A percentile compares a stretch with the other conserved stretches of the same genome.
These are phyloP conservation scores for Actinia tenebrosa DNA, from an alignment of 64 coral and sea anemone species.

Conservation along the genomic window DNA sequence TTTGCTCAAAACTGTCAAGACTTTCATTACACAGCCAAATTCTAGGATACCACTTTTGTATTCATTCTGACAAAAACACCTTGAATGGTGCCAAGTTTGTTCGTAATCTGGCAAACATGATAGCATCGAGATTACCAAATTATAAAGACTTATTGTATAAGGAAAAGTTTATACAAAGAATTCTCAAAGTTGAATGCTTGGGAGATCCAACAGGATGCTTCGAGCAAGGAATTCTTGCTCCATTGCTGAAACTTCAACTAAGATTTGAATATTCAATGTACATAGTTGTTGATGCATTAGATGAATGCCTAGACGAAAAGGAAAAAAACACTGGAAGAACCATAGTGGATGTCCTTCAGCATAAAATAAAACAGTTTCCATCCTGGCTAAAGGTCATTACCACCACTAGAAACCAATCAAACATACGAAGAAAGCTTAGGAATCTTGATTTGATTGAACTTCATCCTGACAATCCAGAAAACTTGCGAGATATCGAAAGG, in stretches of 20 bases:
- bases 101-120: conserved; percentile 50
- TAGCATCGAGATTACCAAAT: conserved; percentile 23
- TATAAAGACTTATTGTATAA: conserved; percentile 37
- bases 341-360: conserved; percentile 50
- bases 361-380: conserved; percentile 49
- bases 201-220: conserved; percentile 54
- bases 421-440: conserved; percentile 3
- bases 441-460: conserved; percentile 20
- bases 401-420: conserved; percentile 49
- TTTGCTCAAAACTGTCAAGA: conserved; percentile 66
- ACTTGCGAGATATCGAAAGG: conserved; percentile 50
- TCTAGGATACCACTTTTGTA: conserved; percentile 71
- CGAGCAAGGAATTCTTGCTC: conserved; percentile 33
- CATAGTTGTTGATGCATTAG: conserved; percentile 47
- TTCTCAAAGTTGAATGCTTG: conserved; percentile 33
- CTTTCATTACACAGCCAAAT: conserved; percentile 48
- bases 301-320: conserved; percentile 55
- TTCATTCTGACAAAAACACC: conserved; percentile 62
- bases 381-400: conserved; percentile 60
- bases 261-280: conserved; percentile 13
- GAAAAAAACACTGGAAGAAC: not conserved
- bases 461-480: conserved; percentile 36
- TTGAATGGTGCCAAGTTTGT: conserved; percentile 59
- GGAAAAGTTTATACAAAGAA: conserved; percentile 17
- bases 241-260: conserved; percentile 24